Evolutionary conservation across 2,888 invertebrate species (phyloP), one percentile per base, ranked within the genome.

Genomic region (Lepeophtheirus nordmannii): DNA sequence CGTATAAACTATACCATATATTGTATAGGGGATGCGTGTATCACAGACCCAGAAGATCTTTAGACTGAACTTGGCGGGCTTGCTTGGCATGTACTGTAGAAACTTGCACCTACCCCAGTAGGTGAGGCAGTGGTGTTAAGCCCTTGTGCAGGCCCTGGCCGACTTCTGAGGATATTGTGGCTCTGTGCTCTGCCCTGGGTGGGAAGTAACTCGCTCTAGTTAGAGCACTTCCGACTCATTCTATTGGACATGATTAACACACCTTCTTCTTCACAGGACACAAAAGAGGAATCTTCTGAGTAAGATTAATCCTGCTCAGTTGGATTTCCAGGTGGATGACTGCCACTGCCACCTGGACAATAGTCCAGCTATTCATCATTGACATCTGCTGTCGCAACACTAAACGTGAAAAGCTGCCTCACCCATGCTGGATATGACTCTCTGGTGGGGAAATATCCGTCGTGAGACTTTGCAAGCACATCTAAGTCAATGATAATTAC

Each of bases 161-260:
- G 41, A 14, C 41, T 41, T 41, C 41, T 41, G 41, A 41, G 41
- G 41, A 41, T 41, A 41, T 41, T 41, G 41, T 41, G 41, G 41
- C 41, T 41, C 41, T 14, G 41, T 41, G 41, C 14, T 41, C 14
- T 41, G 14, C 41, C 14, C 14, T 41, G 41, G 41, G 41, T 41
- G 14, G 41, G 41, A 41, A 14, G 41, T 41, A 41, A 41, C 11
- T 41, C 41, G 41, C 10, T 41, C 41, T 14, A 41, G 14, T 41
- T 11, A 41, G 41, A 41, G 14, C 41, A 10, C 41, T 11, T 11
- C 41, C 41, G 41, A 41, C 41, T 41, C 41, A 41, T 41, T 41
- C 41, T 10, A 14, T 41, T 41, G 14, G 41, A 10, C 14, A 10
- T 41, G 10, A 14, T 41, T 41, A 10, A 11, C 11, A 41, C 41